Base-by-base conservation (phyloP, 2,888 invertebrate species). In the Lypha dubia region DNA sequence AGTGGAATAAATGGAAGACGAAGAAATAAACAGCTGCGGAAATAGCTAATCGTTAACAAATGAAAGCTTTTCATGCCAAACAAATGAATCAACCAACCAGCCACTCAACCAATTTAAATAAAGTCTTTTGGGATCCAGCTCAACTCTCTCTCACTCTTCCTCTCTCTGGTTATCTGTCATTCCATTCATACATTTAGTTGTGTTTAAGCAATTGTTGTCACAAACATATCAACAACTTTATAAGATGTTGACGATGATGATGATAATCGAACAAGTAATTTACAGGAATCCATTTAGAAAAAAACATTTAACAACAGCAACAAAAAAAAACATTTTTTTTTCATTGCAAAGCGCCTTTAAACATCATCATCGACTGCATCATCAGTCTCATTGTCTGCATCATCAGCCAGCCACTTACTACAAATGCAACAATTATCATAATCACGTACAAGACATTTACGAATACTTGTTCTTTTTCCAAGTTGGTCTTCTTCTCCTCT, bases 31-130 rank as follows among this genome's bases (percentile, higher is more conserved):
- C 83, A 77, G 77, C 84, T 77, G 65, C 86, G 86, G 86, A 86
- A 86, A 86, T 83, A 81, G 82, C 86, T 86, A 86, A 86, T 87
- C 85, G 84, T 49, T 83, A 75, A 80, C 83, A 83, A 87, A 86
- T 86, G 84, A 84, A 84, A 80, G 49, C 73, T 67, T 74, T 73
- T 77, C 62, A 76, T 63, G 68, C 53, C 71, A 65, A 75, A 74
- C 53, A 68, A 80, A 44, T 46, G 38, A 80, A 60, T 51, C 51
- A 77, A 51, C 32, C 65, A 70, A 35, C 41, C 62, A 70, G 60
- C 17, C 51, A 44, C 53, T 22, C 56, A 68, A 63, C 28, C 28
- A 28, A n/a, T n/a, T n/a, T n/a, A n/a, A n/a, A n/a, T n/a, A n/a
- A n/a, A n/a, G n/a, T n/a, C n/a, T n/a, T n/a, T n/a, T 58, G 22